These are phyloP conservation scores for Gobio gobio DNA, from an alignment of 2,113 vertebrate species.

Conservation along the genomic window DNA sequence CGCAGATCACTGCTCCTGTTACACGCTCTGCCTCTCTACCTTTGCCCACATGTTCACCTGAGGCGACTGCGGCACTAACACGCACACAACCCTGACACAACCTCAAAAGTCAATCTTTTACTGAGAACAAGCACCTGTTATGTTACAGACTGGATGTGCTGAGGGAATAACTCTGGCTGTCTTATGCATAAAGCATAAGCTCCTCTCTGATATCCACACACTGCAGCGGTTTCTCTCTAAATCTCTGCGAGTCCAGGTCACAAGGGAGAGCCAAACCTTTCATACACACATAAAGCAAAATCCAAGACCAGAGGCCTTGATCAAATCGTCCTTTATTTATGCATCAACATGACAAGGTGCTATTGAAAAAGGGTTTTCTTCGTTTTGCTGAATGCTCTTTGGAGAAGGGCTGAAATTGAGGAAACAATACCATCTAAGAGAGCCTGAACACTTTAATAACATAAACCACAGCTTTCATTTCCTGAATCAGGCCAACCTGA, in stretches of 20 bases:
- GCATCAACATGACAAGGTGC: conserved; percentile 11
- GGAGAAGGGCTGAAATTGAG: not conserved
- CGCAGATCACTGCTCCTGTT: conserved; percentile 11
- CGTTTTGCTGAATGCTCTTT: not conserved
- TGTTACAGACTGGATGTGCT: not conserved
- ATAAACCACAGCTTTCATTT: conserved; percentile 38
- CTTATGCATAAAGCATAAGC: conserved; percentile 29
- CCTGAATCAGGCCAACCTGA: conserved; percentile 31
- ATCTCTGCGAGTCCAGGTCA: not conserved
- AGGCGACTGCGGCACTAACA: not conserved
- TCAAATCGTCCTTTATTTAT: conserved; percentile 48
- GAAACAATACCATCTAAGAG: conserved; percentile 1
- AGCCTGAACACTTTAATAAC: conserved; percentile 33
- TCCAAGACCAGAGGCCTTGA: conserved; percentile 30
- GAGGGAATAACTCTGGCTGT: conserved; percentile 20
- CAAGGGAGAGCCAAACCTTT: conserved; percentile 22
- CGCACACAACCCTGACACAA: conserved; percentile 1
- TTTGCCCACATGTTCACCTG: conserved; percentile 11
- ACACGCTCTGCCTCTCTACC: not conserved
- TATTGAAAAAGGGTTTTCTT: conserved; percentile 20
- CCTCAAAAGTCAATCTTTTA: conserved; percentile 14
- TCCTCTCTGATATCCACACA: conserved; percentile 4
- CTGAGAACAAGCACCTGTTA: not conserved
- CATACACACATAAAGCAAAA: conserved; percentile 7
- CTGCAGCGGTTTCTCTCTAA: not conserved